Conservation (phyloP, 2,113 vertebrate genomes). For the Peromyscus maniculatus region DNA sequence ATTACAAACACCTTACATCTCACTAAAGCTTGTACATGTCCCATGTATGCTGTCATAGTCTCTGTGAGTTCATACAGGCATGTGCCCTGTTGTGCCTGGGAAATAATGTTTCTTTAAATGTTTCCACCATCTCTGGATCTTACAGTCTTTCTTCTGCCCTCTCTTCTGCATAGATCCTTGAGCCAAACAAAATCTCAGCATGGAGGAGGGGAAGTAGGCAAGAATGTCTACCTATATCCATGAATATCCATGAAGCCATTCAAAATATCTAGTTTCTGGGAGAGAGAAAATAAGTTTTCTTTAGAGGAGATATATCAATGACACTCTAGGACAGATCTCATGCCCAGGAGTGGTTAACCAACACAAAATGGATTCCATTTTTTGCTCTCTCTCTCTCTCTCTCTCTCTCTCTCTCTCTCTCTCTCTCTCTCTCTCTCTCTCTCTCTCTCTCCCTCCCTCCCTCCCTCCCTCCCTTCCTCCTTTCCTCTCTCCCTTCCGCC, state of each 20-base stretch:
- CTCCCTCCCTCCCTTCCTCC: accelerated
- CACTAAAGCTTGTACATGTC: neutral
- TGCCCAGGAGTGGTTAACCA: neutral
- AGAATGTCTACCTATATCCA: neutral
- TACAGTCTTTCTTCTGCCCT: neutral
- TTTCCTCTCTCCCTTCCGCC: accelerated
- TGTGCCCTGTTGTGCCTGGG: neutral
- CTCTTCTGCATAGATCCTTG: neutral
- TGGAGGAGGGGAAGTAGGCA: neutral
- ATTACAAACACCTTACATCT: neutral
- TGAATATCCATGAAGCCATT: neutral
- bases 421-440: accelerated
- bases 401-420: neutral
- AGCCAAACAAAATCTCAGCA: neutral
- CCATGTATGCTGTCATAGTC: neutral
- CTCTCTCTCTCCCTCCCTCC: neutral
- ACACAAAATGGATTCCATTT: neutral
- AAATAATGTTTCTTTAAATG: neutral
- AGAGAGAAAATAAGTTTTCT: neutral
- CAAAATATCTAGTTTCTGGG: neutral
- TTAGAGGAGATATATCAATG: neutral
- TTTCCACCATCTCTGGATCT: neutral
- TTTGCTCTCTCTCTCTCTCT: neutral
- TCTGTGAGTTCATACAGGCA: neutral
- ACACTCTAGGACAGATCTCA: neutral